phyloP scores from a whole-genome alignment of 2,888 invertebrate genomes.

The Odontocerum albicorne region DNA sequence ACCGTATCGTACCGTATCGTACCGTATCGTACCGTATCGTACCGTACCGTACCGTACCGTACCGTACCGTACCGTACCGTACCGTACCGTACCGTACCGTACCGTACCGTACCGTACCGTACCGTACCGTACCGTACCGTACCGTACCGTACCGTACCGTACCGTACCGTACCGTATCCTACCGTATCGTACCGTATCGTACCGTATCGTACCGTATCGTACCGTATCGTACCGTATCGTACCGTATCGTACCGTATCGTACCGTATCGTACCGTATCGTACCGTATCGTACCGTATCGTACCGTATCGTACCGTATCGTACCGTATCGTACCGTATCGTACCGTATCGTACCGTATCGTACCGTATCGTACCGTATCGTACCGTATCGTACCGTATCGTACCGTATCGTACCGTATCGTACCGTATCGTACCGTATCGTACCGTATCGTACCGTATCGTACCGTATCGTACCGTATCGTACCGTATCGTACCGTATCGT shows the following conservation, averaged over 20 bases:
- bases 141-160: neutral
- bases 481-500: neutral
- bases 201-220: neutral
- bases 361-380: neutral
- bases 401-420: neutral
- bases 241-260: neutral
- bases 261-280: neutral
- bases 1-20: neutral
- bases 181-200: neutral
- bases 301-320: neutral
- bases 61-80: neutral
- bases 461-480: neutral
- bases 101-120: neutral
- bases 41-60: neutral
- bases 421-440: neutral
- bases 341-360: neutral
- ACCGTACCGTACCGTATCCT: neutral
- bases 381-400: neutral
- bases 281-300: neutral
- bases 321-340: neutral
- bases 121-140: neutral
- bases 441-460: too few species aligned
- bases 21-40: neutral
- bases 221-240: neutral
- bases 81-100: neutral